Conservation (phyloP, 2,113 vertebrate species). For the Myrmecophaga tridactyla region DNA sequence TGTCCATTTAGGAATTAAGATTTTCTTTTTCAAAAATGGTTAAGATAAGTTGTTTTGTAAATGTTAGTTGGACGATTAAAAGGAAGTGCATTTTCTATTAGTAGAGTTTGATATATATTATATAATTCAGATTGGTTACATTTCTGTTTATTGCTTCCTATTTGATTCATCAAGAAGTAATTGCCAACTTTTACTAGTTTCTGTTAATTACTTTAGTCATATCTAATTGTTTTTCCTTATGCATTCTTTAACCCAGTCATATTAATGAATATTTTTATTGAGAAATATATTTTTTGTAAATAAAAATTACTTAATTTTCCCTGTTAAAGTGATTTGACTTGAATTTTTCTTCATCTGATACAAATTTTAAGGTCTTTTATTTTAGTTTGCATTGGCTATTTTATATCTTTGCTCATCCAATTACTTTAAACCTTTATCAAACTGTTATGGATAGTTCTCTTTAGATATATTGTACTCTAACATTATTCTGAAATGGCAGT, state of each 20-base stretch:
- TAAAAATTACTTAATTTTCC: not conserved
- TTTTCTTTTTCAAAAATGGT: not conserved
- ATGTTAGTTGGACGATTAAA: not conserved
- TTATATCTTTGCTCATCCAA: not conserved
- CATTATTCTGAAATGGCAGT: not conserved
- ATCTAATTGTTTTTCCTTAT: not conserved
- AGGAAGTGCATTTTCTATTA: not conserved
- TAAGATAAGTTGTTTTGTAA: not conserved
- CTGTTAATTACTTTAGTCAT: not conserved
- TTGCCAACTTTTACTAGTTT: not conserved
- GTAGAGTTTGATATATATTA: not conserved
- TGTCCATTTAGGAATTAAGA: not conserved
- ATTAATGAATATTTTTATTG: not conserved
- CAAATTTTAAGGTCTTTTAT: constrained; percentile 21
- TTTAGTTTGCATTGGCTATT: constrained; percentile 6
- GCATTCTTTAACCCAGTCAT: constrained; percentile 26
- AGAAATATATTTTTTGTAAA: not conserved
- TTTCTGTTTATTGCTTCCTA: constrained; percentile 8
- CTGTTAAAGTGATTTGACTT: constrained; percentile 39
- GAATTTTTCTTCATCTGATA: not conserved
- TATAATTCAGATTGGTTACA: not conserved
- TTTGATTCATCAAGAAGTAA: not conserved
- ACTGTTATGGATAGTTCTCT: not conserved
- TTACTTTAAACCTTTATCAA: constrained; percentile 19
- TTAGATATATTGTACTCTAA: not conserved